These are phyloP conservation scores for Syrmaticus mikado DNA, from an alignment of 2,113 vertebrate species.

Conservation along the genomic window DNA sequence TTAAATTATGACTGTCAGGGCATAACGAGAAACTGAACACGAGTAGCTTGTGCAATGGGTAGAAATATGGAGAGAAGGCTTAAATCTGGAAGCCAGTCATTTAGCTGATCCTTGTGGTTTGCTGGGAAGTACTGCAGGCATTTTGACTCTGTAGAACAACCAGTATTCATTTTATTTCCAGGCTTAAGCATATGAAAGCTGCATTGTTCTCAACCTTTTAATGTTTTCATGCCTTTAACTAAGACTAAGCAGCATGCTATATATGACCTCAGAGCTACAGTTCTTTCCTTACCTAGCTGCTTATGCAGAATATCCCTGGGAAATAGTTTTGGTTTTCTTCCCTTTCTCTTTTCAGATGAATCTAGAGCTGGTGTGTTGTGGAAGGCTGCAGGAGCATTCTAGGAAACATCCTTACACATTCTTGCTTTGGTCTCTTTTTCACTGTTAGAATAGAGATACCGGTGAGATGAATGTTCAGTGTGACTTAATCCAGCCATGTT, in stretches of 20 bases:
- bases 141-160: neutral
- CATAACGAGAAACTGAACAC: neutral
- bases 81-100: neutral
- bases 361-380: neutral
- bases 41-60: neutral
- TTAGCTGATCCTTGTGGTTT: neutral
- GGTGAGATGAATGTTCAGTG: neutral
- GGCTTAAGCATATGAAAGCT: neutral
- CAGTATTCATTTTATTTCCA: neutral
- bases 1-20: neutral
- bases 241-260: neutral
- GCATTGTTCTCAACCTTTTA: neutral
- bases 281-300: neutral
- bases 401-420: neutral
- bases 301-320: neutral
- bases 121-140: neutral
- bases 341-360: neutral
- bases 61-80: neutral
- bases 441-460: neutral
- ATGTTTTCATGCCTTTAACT: neutral
- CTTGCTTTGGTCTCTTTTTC: neutral
- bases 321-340: neutral
- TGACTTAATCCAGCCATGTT: neutral
- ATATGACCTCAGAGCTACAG: neutral
- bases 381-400: neutral